These are phyloP conservation scores for Platalea minor DNA, from an alignment of 2,797 vertebrate species.

Conservation along the genomic window DNA sequence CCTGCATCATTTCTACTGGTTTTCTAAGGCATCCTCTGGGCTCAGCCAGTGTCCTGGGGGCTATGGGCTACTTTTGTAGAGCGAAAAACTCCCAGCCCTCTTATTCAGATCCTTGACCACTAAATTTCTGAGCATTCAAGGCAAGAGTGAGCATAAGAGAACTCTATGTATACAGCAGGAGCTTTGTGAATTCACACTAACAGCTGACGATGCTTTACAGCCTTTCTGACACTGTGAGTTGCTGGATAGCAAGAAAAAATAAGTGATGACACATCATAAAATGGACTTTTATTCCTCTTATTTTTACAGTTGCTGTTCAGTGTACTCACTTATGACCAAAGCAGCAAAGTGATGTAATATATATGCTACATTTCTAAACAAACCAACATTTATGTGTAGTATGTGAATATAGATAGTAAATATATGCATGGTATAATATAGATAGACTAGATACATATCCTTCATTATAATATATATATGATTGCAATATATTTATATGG, in stretches of 20 bases:
- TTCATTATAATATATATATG: neutral
- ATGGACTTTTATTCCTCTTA: slow-evolving; percentile 7
- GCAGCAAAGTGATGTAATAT: neutral
- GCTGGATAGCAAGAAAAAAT: slow-evolving; percentile 9
- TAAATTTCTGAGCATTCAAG: neutral
- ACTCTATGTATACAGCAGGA: neutral
- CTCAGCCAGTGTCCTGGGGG: neutral
- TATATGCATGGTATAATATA: neutral
- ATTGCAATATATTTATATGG: neutral
- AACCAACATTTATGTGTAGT: neutral
- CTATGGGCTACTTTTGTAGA: neutral
- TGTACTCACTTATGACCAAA: neutral
- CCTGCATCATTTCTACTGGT: neutral
- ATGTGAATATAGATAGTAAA: neutral
- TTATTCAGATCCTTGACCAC: neutral
- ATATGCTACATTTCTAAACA: neutral
- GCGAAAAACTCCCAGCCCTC: neutral
- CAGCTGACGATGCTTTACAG: neutral
- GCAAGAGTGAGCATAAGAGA: neutral
- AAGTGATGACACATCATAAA: neutral
- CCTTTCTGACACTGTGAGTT: neutral
- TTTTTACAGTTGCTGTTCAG: slow-evolving; percentile 14
- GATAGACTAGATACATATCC: neutral
- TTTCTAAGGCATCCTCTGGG: neutral
- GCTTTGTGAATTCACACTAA: neutral